Evolutionary conservation across 1,140 invertebrate species (phyloP).

Genomic region (Brachionus rubens): DNA sequence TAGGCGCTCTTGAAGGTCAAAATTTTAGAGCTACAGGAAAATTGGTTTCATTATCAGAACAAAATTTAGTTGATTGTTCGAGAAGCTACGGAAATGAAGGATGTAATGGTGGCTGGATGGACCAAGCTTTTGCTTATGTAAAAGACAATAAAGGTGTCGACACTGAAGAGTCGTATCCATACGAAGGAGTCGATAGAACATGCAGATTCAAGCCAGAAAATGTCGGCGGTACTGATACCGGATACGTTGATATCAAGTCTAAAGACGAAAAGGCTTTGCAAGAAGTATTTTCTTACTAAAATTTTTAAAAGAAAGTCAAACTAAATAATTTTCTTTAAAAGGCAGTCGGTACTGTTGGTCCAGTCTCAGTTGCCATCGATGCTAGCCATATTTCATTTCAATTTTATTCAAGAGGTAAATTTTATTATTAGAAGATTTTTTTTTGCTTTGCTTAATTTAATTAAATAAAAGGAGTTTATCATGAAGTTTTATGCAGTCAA

Average conservation of each 20-base stretch:
- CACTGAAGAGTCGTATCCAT: slow-evolving; percentile 35
- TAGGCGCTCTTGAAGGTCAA: slow-evolving; percentile 53
- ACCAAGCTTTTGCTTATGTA: slow-evolving; percentile 55
- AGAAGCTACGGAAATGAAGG: slow-evolving; percentile 51
- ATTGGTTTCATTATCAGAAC: slow-evolving; percentile 52
- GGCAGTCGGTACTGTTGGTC: slow-evolving; percentile 76
- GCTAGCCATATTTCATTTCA: slow-evolving; percentile 10
- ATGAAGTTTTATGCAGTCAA: slow-evolving; percentile 5
- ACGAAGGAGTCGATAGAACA: slow-evolving; percentile 6
- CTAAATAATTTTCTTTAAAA: too few species aligned
- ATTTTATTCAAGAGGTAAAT: slow-evolving; percentile 48
- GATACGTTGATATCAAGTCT: slow-evolving; percentile 39
- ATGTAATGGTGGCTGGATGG: slow-evolving; percentile 57
- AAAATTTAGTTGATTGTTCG: slow-evolving; percentile 55
- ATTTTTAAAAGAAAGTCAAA: too few species aligned
- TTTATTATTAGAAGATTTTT: too few species aligned
- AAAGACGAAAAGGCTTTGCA: slow-evolving; percentile 51
- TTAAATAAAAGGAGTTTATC: too few species aligned
- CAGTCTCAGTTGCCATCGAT: slow-evolving; percentile 77
- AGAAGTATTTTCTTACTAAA: not conserved
- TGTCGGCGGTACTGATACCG: slow-evolving; percentile 31
- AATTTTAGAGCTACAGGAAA: slow-evolving; percentile 50
- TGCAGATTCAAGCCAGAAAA: slow-evolving; percentile 37
- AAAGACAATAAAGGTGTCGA: slow-evolving; percentile 16
- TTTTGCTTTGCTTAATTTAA: too few species aligned